Percentiles rank a stretch among this genome's conserved stretches.
Evolutionary conservation across 2,797 vertebrate genomes (phyloP).

Genomic region (Zenarchopterus dispar): DNA sequence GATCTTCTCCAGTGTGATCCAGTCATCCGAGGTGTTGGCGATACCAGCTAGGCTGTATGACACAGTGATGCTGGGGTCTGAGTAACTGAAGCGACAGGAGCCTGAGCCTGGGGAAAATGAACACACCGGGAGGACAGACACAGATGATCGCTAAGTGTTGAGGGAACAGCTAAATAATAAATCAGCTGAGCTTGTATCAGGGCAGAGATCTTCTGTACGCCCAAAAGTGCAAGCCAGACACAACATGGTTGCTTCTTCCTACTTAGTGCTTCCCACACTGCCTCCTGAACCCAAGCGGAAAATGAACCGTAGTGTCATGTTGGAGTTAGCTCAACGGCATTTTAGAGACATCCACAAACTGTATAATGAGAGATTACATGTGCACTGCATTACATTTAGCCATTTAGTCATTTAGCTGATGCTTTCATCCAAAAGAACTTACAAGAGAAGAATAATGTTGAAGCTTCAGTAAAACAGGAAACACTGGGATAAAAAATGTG

Average conservation of each 20-base stretch:
- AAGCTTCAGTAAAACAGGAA: too few species aligned
- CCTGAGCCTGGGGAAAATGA: conserved; percentile 87
- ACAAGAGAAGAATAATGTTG: too few species aligned
- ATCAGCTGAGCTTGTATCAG: conserved; percentile 32
- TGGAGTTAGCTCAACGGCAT: conserved; percentile 49
- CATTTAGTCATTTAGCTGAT: neutral
- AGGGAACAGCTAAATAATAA: conserved; percentile 7
- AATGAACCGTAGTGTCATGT: conserved; percentile 52
- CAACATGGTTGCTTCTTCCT: conserved; percentile 15
- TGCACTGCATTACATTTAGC: neutral
- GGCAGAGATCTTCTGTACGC: conserved; percentile 23
- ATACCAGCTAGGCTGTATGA: conserved; percentile 85
- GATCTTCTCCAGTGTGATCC: conserved; percentile 94
- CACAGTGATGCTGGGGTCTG: conserved; percentile 92
- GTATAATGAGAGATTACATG: conserved; percentile 6
- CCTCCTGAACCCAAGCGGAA: conserved; percentile 33
- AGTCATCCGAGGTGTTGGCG: conserved; percentile 87
- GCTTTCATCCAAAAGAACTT: too few species aligned
- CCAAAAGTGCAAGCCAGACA: conserved; percentile 20
- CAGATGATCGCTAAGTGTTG: conserved; percentile 20
- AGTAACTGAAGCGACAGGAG: conserved; percentile 95
- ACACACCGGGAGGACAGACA: conserved; percentile 42
- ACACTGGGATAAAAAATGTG: too few species aligned
- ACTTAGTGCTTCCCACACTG: conserved; percentile 19
- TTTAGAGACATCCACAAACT: conserved; percentile 21